Base-by-base conservation (phyloP, 2,113 vertebrate genomes). In the Lycaon pictus region DNA sequence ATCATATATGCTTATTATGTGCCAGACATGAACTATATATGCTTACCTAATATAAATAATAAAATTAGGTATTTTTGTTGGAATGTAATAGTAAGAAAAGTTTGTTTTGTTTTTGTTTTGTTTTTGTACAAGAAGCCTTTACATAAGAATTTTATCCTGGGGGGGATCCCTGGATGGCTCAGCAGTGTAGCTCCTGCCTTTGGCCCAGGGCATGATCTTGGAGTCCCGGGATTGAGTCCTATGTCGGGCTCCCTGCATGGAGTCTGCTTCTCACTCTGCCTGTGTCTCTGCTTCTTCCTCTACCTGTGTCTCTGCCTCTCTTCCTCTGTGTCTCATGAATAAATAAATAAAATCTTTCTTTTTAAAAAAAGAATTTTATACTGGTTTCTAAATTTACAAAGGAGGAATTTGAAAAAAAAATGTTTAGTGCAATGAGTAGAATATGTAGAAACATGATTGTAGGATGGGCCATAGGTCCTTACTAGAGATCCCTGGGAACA, bases 341-440 rank as follows among this genome's bases (percentile, higher is more conserved):
- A 7, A 43, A 43, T 43, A 43, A 43, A 43, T 43, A 43, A 43
- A 43, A 43, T 43, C 43, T 43, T 43, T 43, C 37, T 62, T 63
- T 29, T 63, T 13, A 27, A 63, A 29, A 0, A 79, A 60, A 43
- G 43, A 43, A 43, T 43, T 43, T 83, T 92, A 67, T 55, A 27
- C 56, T 84, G 27, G 29, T 23, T 25, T 90, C 35, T 71, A 48
- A 93, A 91, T 85, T 91, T 95, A 25, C 77, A n/a, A 82, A 88
- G 60, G 9, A 88, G 10, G 7, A 69, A 43, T 88, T 76, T 93
- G 3, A 1, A 55, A 80, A 79, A 25, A 79, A 25, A 8, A 11
- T 13, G 29, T 81, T 85, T 60, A 11, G 27, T 22, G 0, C n/a
- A 27, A 0, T 53, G 62, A 71, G 27, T 17, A 58, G 76, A 63